Base-by-base conservation (phyloP, 1,140 invertebrate species). In the Lysiphlebus fabarum region DNA sequence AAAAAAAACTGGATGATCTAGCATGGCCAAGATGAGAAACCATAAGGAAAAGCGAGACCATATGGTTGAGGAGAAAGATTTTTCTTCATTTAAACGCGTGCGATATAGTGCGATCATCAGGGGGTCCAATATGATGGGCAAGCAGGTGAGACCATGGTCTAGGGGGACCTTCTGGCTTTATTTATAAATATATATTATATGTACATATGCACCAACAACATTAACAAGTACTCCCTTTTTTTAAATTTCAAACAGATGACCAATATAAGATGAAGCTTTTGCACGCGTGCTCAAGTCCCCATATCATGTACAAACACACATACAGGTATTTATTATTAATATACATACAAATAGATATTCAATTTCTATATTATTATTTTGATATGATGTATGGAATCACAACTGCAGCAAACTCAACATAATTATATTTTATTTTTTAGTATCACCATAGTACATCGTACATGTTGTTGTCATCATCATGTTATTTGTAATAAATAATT, bases 181-280 rank as follows among this genome's bases (percentile, higher is more conserved):
- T 34, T 33, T 17, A 37, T 41, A 17, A 5, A 14, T 36, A 4
- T 12, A 14, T 12, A 6, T 7, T 36, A 4, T 12, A 14, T 12
- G 1, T 7, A 36, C 38, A 8, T 6, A 38, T 40, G 0, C 26
- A 33, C 9, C 33, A 26, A 26, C 17, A 26, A 26, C 17, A 26
- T 26, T 1, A 2, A 26, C 17, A 26, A 26, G 17, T 26, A 26
- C 17, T 26, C 17, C 17, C 17, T 26, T 26, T 26, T 51, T n/a
- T 51, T 10, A 7, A 62, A 66, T 65, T 64, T 70, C 62, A 66
- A 65, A 68, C 70, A 67, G 67, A 73, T 72, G 71, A 73, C 68
- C 70, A 59, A 45, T 17, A 45, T 17, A 53, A 55, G 40, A 26
- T 26, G 17, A 26, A 36, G 57, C 49, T 59, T 55, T 59, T 59